Evolutionary conservation across 30 jellyfish, hydroid and myxozoan genomes (phyloP), one percentile per base, ranked within the genome.

Genomic region (Clytia hemisphaerica): DNA sequence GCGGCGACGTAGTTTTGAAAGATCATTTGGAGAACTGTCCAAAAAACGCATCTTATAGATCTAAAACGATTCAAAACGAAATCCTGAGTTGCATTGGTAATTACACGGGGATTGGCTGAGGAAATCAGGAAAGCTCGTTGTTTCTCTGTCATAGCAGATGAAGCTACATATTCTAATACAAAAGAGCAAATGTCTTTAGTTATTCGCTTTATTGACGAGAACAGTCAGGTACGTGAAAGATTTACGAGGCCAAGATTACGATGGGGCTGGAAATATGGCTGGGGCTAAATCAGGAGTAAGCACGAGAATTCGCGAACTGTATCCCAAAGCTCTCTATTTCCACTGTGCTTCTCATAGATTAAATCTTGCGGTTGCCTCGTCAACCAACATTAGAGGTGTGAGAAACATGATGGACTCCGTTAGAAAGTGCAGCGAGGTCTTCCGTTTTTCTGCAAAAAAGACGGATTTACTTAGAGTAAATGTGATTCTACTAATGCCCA

Each of bases 361-460:
- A 50, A 50, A 50, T 50, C 26, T 50, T 10, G 34, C 67, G 40
- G 78, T 66, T 66, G 78, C 78, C 3, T 24, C 46, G 25, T 35
- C 70, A 3, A 37, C 69, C 69, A n/a, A 12, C 27, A 25, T 40
- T 5, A 67, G 6, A 19, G 6, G n/a, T 2, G 69, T 66, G 69
- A 7, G 73, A 21, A 66, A 66, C 44, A 66, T 66, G 83, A 71
- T 71, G 75, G 76, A 32, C 22, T 62, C 37, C 32, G 75, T 51
- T 7, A 27, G 64, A 12, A 75, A 35, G 0, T n/a, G 53, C 27
- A 18, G 50, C 4, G 83, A 22, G 22, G 37, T 71, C 57, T 71
- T 71, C 28, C 53, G 33, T 19, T 55, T 34, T 24, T 66, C 67
- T 36, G 75, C 83, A 30, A 71, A 71, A 38, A 44, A 75, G 22